These are phyloP conservation scores for Tiliqua scincoides DNA, from an alignment of 2,113 vertebrate genomes.

Conservation along the genomic window DNA sequence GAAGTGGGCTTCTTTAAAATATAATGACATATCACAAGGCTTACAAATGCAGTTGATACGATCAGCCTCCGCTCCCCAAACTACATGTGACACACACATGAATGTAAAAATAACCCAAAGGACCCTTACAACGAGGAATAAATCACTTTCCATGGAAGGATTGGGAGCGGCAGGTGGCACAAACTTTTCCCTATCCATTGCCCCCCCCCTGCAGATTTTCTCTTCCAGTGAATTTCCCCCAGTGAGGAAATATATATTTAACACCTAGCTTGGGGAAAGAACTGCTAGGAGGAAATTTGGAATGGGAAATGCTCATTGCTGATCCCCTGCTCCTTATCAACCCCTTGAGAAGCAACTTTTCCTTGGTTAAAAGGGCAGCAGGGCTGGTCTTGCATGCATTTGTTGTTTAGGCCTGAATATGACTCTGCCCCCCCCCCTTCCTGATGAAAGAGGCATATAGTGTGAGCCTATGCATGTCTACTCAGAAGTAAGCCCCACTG, in stretches of 20 bases:
- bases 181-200: not conserved
- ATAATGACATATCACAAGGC: not conserved
- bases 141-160: not conserved
- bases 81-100: not conserved
- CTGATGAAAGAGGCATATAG: too few species aligned
- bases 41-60: not conserved
- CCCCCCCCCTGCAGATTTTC: not conserved
- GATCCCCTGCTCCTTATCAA: too few species aligned
- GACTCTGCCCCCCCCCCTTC: too few species aligned
- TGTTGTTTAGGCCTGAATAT: not conserved
- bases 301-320: not conserved
- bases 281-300: not conserved
- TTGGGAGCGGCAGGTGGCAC: not conserved
- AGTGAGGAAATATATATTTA: too few species aligned
- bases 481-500: too few species aligned
- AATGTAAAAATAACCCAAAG: not conserved
- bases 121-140: not conserved
- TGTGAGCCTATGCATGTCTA: too few species aligned
- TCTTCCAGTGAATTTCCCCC: not conserved
- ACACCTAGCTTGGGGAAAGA: too few species aligned
- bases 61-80: not conserved
- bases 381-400: not conserved
- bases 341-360: too few species aligned
- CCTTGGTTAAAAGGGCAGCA: not conserved
- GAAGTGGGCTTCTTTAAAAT: not conserved